Percentiles rank a stretch among this genome's conserved stretches.
phyloP scores from a whole-genome alignment of 2,888 invertebrate species.

The Plagodis pulveraria region DNA sequence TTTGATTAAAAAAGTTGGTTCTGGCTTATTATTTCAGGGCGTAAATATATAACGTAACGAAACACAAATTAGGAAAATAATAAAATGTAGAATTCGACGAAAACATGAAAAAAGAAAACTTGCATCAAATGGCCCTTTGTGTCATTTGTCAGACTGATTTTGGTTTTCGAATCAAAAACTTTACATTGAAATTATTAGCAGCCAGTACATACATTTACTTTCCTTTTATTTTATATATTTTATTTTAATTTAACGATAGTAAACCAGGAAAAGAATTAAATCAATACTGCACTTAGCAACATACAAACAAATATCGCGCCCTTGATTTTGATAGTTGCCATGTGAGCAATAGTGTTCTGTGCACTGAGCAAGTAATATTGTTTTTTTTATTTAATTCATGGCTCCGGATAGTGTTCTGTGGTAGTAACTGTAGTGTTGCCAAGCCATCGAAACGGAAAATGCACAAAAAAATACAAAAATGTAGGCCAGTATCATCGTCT shows the following conservation, averaged over 20 bases:
- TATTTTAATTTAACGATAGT: not conserved
- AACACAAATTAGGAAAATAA: conserved; percentile 32
- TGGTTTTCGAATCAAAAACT: conserved; percentile 48
- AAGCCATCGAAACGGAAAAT: not conserved
- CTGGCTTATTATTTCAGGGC: not conserved
- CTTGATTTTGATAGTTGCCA: conserved; percentile 40
- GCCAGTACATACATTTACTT: conserved; percentile 22
- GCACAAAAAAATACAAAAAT: no score
- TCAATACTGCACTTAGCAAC: conserved; percentile 69
- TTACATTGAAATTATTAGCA: conserved; percentile 15
- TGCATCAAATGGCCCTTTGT: conserved; percentile 41
- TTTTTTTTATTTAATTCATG: not conserved
- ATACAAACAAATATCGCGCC: conserved; percentile 71
- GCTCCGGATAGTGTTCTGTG: not conserved
- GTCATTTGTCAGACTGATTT: conserved; percentile 43
- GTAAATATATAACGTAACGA: conserved; percentile 28
- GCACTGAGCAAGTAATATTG: no score
- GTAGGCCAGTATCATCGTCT: no score
- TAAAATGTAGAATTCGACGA: conserved; percentile 46
- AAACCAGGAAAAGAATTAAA: conserved; percentile 45
- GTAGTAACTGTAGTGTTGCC: not conserved
- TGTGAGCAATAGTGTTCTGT: not conserved
- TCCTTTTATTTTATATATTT: not conserved
- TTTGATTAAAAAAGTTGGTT: not conserved
- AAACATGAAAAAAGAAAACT: conserved; percentile 33